Evolutionary conservation across 1,140 invertebrate genomes (phyloP), one percentile per base, ranked within the genome.

Genomic region (Tenebrio molitor): DNA sequence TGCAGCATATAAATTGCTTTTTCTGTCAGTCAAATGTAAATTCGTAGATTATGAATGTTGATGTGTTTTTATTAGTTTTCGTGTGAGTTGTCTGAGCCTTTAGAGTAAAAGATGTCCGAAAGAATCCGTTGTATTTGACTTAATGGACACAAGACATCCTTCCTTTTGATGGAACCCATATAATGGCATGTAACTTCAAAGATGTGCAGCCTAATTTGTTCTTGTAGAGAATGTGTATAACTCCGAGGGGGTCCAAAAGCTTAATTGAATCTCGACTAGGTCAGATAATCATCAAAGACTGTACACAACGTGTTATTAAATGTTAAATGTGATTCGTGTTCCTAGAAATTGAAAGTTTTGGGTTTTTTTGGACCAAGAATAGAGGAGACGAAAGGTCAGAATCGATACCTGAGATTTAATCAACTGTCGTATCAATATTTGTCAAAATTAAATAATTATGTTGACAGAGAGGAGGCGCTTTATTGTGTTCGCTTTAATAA

Each of bases 401-500:
- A 66, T 66, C 42, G 39, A 66, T 66, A 66, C n/a, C 14, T 44
- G 42, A 42, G 44, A 66, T 10, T 66, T 66, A 66, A 66, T 66
- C 64, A 66, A 66, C 17, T 15, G 15, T 42, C 36, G 64, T 66
- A 66, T 66, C 64, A 66, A 66, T 66, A 66, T 66, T 66, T 66
- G 64, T 66, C 23, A 44, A 66, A 66, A 44, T 66, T 44, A 66
- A 66, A 66, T 25, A 41, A 44, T 66, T 66, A 25, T 66, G 64
- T 66, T 66, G 64, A 66, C 64, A 66, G 42, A 44, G 10, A 44
- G 12, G 1, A n/a, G 10, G 58, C 42, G 34, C 42, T 66, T 66
- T 66, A 66, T 66, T 66, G 36, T 66, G 64, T 66, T 23, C 64
- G 36, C 64, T 66, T 66, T 66, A 58, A 58, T 58, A 58, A 58